phyloP scores from a whole-genome alignment of 1,140 invertebrate genomes.

The Melitaea cinxia region DNA sequence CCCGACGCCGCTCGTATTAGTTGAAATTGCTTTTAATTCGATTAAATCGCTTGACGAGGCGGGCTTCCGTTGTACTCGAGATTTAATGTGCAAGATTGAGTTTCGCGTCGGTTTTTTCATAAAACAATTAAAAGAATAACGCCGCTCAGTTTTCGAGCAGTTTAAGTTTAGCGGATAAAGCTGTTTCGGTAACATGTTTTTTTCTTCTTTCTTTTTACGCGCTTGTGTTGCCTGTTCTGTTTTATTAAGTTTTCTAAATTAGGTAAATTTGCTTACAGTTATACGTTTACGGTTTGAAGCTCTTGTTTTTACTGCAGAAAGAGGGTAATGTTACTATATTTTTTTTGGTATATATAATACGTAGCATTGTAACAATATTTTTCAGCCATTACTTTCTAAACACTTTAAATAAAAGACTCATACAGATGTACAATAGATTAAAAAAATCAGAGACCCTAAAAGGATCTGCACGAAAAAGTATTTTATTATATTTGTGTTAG shows the following conservation, averaged over 20 bases:
- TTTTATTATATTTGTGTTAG: too few relatives aligned
- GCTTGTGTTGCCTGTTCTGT: background rate
- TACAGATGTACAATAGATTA: too few relatives aligned
- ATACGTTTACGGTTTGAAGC: background rate
- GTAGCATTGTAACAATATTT: too few relatives aligned
- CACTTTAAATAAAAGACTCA: too few relatives aligned
- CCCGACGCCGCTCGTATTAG: constrained; percentile 53
- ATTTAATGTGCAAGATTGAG: constrained; percentile 45
- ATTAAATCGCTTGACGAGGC: constrained; percentile 63
- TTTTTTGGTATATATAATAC: too few relatives aligned
- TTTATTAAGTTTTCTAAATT: background rate
- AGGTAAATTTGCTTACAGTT: background rate
- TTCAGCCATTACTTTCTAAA: too few relatives aligned
- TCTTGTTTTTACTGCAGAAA: too few relatives aligned
- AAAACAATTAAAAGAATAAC: constrained; percentile 31
- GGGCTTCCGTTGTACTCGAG: constrained; percentile 51
- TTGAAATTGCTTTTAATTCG: constrained; percentile 67
- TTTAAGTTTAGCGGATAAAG: constrained; percentile 3
- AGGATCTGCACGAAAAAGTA: too few relatives aligned
- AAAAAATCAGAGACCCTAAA: too few relatives aligned
- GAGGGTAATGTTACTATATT: too few relatives aligned
- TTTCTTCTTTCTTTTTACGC: background rate
- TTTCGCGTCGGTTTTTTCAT: constrained; percentile 36
- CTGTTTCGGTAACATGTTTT: background rate
- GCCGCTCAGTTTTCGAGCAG: constrained; percentile 9